Conservation (phyloP, 2,888 invertebrate species). For the Drosophila meridionalis region DNA sequence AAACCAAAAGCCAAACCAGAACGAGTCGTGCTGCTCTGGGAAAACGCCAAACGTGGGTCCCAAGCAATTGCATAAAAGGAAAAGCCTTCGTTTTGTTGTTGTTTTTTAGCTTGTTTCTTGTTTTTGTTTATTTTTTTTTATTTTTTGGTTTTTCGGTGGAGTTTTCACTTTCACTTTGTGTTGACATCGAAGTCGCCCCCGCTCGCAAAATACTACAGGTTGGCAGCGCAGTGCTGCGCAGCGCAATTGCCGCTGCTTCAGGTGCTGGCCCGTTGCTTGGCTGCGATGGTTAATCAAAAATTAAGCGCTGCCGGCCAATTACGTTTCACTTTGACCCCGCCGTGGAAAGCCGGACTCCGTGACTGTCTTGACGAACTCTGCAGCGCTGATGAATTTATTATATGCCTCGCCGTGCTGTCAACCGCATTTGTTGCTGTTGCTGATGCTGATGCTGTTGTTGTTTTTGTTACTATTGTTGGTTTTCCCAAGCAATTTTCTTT, state of each 20-base stretch:
- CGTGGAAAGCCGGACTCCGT: constrained; percentile 67
- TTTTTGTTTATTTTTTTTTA: not conserved
- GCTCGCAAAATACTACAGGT: constrained; percentile 41
- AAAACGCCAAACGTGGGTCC: constrained; percentile 43
- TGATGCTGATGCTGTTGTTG: not conserved
- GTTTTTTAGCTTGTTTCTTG: not conserved
- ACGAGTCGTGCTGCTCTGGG: constrained; percentile 54
- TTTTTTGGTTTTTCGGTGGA: constrained; percentile 21
- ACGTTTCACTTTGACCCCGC: constrained; percentile 77
- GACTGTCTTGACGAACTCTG: constrained; percentile 45
- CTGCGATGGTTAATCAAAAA: constrained; percentile 66
- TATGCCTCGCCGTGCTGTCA: constrained; percentile 44
- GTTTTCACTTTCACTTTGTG: constrained; percentile 77
- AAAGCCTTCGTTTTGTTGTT: constrained; percentile 33
- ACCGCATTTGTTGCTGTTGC: constrained; percentile 26
- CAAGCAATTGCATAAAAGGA: constrained; percentile 73
- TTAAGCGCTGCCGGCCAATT: constrained; percentile 78
- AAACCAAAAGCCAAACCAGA: constrained; percentile 30
- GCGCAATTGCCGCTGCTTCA: constrained; percentile 40
- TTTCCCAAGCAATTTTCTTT: constrained; percentile 59
- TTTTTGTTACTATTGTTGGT: constrained; percentile 40
- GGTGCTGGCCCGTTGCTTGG: constrained; percentile 34
- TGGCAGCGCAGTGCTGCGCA: constrained; percentile 25
- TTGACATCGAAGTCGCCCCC: constrained; percentile 71
- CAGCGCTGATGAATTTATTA: constrained; percentile 76